Base-by-base conservation (phyloP, 2,888 invertebrate species). In the Trilocha varians region DNA sequence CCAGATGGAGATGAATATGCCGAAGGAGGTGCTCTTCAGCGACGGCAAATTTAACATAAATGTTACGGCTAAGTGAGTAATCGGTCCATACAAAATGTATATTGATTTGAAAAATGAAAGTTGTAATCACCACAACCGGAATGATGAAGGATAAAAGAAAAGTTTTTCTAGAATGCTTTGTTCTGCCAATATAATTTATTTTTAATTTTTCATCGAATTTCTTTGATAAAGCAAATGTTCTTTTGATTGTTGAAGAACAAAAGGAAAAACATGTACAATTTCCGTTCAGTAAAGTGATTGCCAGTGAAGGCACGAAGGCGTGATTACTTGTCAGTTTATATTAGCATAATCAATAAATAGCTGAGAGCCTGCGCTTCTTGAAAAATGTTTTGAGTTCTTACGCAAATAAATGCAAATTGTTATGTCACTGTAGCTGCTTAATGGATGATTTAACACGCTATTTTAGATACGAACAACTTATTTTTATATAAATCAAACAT, bases 51-150 rank as follows among this genome's bases (percentile, higher is more conserved):
- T 98, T 38, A 88, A 88, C 14, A 93, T 93, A 16, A 92, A 93
- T 15, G 88, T 98, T 3, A 90, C 91, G 40, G 93, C 97, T 13
- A 93, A 91, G 94, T 96, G 87, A 87, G 86, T n/a, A n/a, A n/a
- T n/a, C n/a, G n/a, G n/a, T n/a, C n/a, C n/a, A n/a, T n/a, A n/a
- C n/a, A n/a, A n/a, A n/a, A n/a, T n/a, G n/a, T n/a, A n/a, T n/a
- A n/a, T n/a, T n/a, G n/a, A n/a, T n/a, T n/a, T n/a, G n/a, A n/a
- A n/a, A n/a, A n/a, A n/a, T n/a, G n/a, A n/a, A n/a, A n/a, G n/a
- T n/a, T n/a, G n/a, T n/a, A n/a, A n/a, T n/a, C n/a, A n/a, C n/a
- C n/a, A n/a, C n/a, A n/a, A n/a, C n/a, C n/a, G n/a, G n/a, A n/a
- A n/a, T n/a, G n/a, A n/a, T n/a, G n/a, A n/a, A n/a, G n/a, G n/a